phyloP scores from a whole-genome alignment of 2,888 invertebrate species.

The Teleiodes luculella region DNA sequence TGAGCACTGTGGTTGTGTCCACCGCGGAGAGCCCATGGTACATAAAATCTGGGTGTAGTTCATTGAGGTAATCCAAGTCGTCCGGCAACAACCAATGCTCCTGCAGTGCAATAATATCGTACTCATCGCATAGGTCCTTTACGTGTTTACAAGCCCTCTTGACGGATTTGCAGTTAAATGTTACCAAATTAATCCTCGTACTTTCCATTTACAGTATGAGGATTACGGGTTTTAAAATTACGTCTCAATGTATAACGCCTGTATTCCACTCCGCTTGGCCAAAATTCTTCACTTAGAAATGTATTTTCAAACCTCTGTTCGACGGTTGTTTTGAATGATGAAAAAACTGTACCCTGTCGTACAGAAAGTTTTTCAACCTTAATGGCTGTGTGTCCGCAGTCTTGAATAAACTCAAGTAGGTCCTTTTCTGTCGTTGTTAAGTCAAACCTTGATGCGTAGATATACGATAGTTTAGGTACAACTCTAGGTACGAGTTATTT shows the following conservation, averaged over 20 bases:
- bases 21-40: not conserved
- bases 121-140: not conserved
- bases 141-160: slow-evolving; percentile 12
- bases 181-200: not conserved
- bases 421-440: not conserved
- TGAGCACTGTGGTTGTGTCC: not conserved
- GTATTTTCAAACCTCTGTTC: not conserved
- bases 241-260: not conserved
- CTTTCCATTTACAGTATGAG: too few relatives aligned
- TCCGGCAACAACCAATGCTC: slow-evolving; percentile 12
- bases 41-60: not conserved
- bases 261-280: not conserved
- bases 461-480: not conserved
- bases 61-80: not conserved
- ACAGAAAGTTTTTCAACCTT: not conserved
- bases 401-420: not conserved
- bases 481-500: too few relatives aligned
- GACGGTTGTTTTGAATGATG: not conserved
- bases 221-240: too few relatives aligned
- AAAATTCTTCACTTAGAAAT: not conserved
- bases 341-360: not conserved
- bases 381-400: not conserved
- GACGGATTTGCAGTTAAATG: slow-evolving; percentile 18
- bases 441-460: not conserved
- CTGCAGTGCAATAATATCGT: slow-evolving; percentile 5